Percentiles rank a stretch among this genome's conserved stretches.
phyloP scores from a whole-genome alignment of 2,888 invertebrate species.

The Heliconius ismenius region DNA sequence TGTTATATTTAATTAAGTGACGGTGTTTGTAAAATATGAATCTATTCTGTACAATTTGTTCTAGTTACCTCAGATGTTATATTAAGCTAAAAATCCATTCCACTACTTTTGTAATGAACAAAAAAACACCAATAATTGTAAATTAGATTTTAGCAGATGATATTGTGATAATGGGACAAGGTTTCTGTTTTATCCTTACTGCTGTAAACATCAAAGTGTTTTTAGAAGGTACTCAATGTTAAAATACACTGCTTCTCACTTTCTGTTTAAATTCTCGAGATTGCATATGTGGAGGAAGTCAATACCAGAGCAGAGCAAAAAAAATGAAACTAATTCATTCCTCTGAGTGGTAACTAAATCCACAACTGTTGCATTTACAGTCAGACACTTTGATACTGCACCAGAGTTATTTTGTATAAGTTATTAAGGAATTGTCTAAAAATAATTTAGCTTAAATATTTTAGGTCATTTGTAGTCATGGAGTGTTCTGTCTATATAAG shows the following conservation, averaged over 20 bases:
- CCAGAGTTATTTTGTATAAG: neutral
- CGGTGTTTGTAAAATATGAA: slow-evolving; percentile 28
- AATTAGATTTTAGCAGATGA: neutral
- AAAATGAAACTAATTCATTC: neutral
- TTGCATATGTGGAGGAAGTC: neutral
- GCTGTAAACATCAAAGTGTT: neutral
- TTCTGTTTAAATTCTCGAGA: neutral
- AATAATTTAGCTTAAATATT: neutral
- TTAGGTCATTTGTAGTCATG: neutral
- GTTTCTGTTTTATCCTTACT: neutral
- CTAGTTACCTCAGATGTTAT: slow-evolving; percentile 39
- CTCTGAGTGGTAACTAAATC: neutral
- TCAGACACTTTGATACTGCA: neutral
- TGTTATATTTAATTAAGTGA: slow-evolving; percentile 10
- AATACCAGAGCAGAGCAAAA: neutral
- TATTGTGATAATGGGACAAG: neutral
- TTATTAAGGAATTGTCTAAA: neutral
- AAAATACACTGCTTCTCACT: neutral
- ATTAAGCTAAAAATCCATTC: slow-evolving; percentile 1
- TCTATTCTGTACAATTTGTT: slow-evolving; percentile 42
- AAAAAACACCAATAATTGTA: neutral
- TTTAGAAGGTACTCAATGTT: neutral
- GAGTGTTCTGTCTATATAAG: neutral
- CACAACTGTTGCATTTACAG: neutral
- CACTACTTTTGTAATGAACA: slow-evolving; percentile 1